Base-by-base conservation (phyloP, 2,888 invertebrate species). In the Perithous albicinctus region DNA sequence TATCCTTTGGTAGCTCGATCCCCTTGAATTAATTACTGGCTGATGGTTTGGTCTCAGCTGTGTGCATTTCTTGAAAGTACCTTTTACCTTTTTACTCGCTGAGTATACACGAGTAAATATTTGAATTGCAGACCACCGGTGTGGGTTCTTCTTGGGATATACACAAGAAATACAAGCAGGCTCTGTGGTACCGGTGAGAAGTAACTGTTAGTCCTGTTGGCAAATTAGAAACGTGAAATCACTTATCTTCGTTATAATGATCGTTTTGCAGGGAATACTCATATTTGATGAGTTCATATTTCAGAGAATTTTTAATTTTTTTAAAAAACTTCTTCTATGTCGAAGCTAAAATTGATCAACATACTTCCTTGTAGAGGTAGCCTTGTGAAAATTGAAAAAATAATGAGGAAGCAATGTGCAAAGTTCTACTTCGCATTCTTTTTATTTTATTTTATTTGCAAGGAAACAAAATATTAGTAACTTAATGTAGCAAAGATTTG, bases 61-160 rank as follows among this genome's bases (percentile, higher is more conserved):
- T 10, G 67, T 35, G 29, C 35, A 23, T 20, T 56, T 56, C 15
- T 23, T 23, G 26, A n/a, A 10, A 41, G 23, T 56, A 41, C n/a
- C 15, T 38, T 54, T 54, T 43, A 0, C 32, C 32, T n/a, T 4
- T n/a, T 2, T 12, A 1, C 35, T 51, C 32, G 23, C 18, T 26
- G 48, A 32, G 63, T 56, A 43, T 41, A n/a, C n/a, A n/a, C 51
- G 43, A 23, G 20, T 29, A 54, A 74, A 74, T 64, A 74, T 64
- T 66, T 41, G 74, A 64, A 41, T 64, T 64, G 56, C 26, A 18
- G 54, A 54, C 32, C 15, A 41, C 18, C 74, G 23, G 35, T 61
- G 63, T 29, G 54, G 4, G 38, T 41, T 29, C 26, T 10, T 12
- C 1, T 43, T 12, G 1, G 2, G 1, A 32, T 32, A n/a, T n/a